Evolutionary conservation across 2,888 invertebrate genomes (phyloP).

Genomic region (Machimus rusticus): DNA sequence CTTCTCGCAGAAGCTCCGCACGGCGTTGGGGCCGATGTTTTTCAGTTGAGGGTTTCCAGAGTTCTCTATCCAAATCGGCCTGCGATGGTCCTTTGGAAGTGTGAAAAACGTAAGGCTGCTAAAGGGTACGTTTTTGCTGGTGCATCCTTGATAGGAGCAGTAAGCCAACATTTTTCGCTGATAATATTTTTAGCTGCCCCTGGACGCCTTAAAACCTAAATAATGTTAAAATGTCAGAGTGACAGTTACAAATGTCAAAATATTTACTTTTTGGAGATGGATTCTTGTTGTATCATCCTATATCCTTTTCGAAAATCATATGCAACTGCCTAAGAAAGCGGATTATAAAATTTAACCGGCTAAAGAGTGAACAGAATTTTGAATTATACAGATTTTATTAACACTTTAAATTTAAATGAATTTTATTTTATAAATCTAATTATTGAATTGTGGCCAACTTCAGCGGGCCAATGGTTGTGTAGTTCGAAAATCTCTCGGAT

Average conservation of each 20-base stretch:
- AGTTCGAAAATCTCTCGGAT: background rate
- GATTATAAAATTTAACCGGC: background rate
- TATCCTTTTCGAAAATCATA: background rate
- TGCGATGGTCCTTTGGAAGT: conserved; percentile 51
- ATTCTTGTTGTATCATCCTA: background rate
- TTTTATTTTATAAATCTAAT: background rate
- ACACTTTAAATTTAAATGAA: background rate
- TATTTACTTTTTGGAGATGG: background rate
- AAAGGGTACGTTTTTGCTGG: conserved; percentile 35
- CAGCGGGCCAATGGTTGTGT: background rate
- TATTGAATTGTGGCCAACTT: background rate
- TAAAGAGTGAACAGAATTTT: background rate
- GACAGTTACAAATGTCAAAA: background rate
- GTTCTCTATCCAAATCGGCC: conserved; percentile 52
- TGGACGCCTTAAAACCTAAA: background rate
- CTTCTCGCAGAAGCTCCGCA: conserved; percentile 51
- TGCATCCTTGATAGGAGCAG: conserved; percentile 50
- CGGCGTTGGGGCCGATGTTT: conserved; percentile 42
- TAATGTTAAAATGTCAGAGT: background rate
- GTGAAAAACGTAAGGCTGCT: conserved; percentile 51
- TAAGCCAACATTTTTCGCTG: conserved; percentile 35
- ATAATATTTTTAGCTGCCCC: background rate
- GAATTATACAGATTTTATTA: background rate
- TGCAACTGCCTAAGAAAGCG: background rate
- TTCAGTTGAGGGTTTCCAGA: conserved; percentile 52